phyloP scores from a whole-genome alignment of 2,888 invertebrate genomes.

The Agonopterix arenella region DNA sequence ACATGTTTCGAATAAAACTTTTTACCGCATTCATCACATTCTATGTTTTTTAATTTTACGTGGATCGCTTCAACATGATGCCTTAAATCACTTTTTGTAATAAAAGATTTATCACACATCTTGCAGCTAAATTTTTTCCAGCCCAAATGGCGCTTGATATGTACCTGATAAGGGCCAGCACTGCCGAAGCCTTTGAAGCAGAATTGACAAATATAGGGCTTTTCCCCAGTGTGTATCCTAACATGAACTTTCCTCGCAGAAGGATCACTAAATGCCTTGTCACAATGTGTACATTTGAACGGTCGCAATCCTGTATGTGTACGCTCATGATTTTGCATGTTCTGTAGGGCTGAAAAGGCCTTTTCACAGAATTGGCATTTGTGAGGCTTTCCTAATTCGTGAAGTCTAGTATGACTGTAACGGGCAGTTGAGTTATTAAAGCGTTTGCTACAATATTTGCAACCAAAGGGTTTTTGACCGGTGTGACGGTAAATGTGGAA shows the following conservation, averaged over 20 bases:
- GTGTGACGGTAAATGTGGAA: conserved; percentile 16
- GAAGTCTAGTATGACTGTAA: not conserved
- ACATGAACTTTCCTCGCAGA: conserved; percentile 24
- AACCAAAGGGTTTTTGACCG: conserved; percentile 11
- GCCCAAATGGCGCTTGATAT: conserved; percentile 20
- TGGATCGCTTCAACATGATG: conserved; percentile 6
- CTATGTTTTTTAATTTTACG: conserved; percentile 5
- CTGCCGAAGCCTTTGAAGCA: conserved; percentile 28
- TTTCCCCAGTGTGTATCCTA: conserved; percentile 27
- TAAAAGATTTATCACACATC: conserved; percentile 18
- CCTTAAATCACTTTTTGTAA: not conserved
- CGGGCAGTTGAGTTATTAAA: not conserved
- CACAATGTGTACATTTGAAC: conserved; percentile 22
- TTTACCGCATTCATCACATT: conserved; percentile 20
- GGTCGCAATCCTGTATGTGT: conserved; percentile 26
- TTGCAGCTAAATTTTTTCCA: conserved; percentile 15
- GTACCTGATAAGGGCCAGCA: conserved; percentile 17
- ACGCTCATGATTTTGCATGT: conserved; percentile 14
- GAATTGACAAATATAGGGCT: conserved; percentile 21
- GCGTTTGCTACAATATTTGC: conserved; percentile 2
- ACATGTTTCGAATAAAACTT: conserved; percentile 7
- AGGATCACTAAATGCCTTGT: conserved; percentile 25
- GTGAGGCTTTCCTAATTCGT: not conserved
- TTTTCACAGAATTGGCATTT: conserved; percentile 6
- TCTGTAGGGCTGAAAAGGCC: conserved; percentile 13